Base-by-base conservation (phyloP, 2,888 invertebrate species). In the Zaprionus lineosus region DNA sequence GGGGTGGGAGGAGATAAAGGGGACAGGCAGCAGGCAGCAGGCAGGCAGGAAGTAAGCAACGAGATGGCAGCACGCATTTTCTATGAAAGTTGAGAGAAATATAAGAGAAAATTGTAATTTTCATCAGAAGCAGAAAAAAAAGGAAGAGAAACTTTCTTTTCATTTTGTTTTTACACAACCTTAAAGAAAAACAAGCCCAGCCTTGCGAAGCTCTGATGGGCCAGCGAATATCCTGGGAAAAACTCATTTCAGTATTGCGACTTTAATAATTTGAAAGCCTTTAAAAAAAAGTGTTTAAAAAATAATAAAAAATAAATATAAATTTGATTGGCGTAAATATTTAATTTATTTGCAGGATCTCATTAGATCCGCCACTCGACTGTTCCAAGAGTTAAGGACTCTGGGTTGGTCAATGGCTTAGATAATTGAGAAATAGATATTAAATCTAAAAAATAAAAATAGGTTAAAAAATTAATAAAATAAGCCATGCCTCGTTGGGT, bases 91-190 rank as follows among this genome's bases (percentile, higher is more conserved):
- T 81, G 74, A 81, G 73, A 76, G 71, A 75, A 83, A 84, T 73
- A 78, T 72, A 74, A 72, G 75, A 72, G 68, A 75, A 86, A 88
- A 88, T 87, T 87, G 88, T 87, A 88, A 88, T 88, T 88, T 88
- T 88, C 86, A 88, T 87, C 86, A 78, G 82, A 83, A 74, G n/a
- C n/a, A n/a, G 53, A 63, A 71, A 62, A 61, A 39, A 66, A 56
- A 53, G 47, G 58, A 61, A 29, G 55, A 19, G 28, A 56, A 62
- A 46, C 63, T 72, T 73, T 66, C 75, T 81, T 76, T 73, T 76
- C 86, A 86, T 86, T 86, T 87, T 81, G 77, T 86, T 86, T 55
- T 52, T 51, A 63, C 59, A 64, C 84, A 82, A 87, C 84, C 86
- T 88, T 83, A 87, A 84, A 85, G 84, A 72, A 84, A 86, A 82